These are phyloP conservation scores for Dryoscopus gambensis DNA, from an alignment of 2,113 vertebrate genomes.

Conservation along the genomic window DNA sequence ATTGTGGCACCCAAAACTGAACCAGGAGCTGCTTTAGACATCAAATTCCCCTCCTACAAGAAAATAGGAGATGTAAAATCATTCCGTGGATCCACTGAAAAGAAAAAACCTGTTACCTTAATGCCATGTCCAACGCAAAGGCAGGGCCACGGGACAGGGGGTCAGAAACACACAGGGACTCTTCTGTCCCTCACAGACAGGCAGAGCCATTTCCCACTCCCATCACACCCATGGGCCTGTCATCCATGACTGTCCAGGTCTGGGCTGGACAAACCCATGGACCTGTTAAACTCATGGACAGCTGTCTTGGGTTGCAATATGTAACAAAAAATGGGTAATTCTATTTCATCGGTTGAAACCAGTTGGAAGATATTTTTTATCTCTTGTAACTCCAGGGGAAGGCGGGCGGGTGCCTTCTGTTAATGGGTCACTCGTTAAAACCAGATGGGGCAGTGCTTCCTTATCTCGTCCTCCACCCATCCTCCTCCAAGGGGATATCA, in stretches of 20 bases:
- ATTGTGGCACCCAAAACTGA: not conserved
- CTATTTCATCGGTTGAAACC: too few species aligned
- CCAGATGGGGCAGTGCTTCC: too few species aligned
- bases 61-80: not conserved
- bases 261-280: not conserved
- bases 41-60: not conserved
- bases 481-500: too few species aligned
- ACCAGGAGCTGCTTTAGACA: not conserved
- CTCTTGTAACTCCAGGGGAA: too few species aligned
- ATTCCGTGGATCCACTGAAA: not conserved
- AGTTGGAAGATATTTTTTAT: too few species aligned
- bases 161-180: not conserved
- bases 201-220: not conserved
- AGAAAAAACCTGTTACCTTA: not conserved
- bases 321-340: too few species aligned
- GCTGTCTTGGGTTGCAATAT: too few species aligned
- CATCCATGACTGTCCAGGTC: not conserved
- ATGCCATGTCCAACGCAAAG: not conserved
- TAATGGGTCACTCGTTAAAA: too few species aligned
- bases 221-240: not conserved
- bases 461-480: too few species aligned
- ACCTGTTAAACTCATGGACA: rapidly evolving
- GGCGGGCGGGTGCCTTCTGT: too few species aligned
- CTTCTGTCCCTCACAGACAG: not conserved
- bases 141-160: not conserved